Evolutionary conservation across 2,113 vertebrate genomes (phyloP).

Genomic region (Boulengeromyrus knoepffleri): DNA sequence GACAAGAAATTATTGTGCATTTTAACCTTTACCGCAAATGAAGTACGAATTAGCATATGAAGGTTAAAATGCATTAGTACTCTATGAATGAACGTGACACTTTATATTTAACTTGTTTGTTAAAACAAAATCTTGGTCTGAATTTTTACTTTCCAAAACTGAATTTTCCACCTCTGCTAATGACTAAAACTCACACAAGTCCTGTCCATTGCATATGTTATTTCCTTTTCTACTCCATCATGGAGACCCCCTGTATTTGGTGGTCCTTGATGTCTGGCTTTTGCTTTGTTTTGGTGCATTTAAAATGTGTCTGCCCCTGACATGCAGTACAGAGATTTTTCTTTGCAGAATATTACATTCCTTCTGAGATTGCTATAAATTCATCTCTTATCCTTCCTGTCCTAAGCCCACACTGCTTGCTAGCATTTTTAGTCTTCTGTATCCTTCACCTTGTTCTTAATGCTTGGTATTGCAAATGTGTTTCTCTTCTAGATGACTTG

Average conservation of each 20-base stretch:
- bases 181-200: neutral
- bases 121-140: neutral
- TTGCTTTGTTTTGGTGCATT: neutral
- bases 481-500: slow-evolving; percentile 66
- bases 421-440: neutral
- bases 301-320: neutral
- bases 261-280: neutral
- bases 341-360: neutral
- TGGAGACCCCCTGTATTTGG: neutral
- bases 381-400: neutral
- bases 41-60: no score
- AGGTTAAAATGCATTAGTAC: neutral
- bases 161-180: neutral
- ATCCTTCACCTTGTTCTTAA: neutral
- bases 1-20: no score
- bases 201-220: neutral
- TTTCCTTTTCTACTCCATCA: neutral
- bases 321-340: neutral
- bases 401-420: neutral
- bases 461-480: neutral
- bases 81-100: neutral
- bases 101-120: neutral
- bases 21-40: no score
- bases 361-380: neutral
- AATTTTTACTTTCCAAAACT: neutral